Conservation (phyloP, 2,888 invertebrate genomes). For the Ethmia dodecea region DNA sequence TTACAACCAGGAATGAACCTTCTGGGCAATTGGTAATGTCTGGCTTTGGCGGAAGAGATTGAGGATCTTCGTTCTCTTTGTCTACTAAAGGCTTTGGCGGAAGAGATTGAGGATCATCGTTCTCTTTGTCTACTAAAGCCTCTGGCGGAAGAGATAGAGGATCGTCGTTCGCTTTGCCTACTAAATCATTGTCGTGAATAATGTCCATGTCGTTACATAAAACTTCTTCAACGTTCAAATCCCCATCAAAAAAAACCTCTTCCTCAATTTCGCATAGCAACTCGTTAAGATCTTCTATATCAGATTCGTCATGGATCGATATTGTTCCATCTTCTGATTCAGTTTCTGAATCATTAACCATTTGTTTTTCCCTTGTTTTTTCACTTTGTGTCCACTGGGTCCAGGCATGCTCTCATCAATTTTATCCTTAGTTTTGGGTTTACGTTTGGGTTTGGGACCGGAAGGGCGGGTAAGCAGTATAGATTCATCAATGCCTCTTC, state of each 20-base stretch:
- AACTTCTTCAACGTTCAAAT: slow-evolving; percentile 1
- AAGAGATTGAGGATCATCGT: background rate
- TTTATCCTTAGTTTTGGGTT: too few species aligned
- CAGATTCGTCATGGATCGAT: too few species aligned
- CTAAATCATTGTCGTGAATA: slow-evolving; percentile 2
- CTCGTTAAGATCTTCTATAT: too few species aligned
- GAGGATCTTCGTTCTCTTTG: background rate
- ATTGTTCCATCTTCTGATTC: too few species aligned
- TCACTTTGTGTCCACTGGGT: too few species aligned
- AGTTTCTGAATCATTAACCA: too few species aligned
- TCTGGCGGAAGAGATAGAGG: slow-evolving; percentile 4
- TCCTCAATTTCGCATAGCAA: too few species aligned
- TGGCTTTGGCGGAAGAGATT: background rate
- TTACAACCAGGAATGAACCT: slow-evolving; percentile 1
- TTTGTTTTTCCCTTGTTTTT: too few species aligned
- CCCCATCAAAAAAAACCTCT: slow-evolving; percentile 1
- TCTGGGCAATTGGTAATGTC: background rate
- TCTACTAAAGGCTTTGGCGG: slow-evolving; percentile 1
- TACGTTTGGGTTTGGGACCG: background rate
- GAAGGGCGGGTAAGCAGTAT: background rate
- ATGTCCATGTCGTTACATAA: background rate
- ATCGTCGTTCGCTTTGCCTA: slow-evolving; percentile 3
- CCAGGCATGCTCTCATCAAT: too few species aligned
- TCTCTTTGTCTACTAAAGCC: too few species aligned
- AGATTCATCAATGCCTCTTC: slow-evolving; percentile 1